These are phyloP conservation scores for Malurus elegans DNA, from an alignment of 2,113 vertebrate genomes.

Conservation along the genomic window DNA sequence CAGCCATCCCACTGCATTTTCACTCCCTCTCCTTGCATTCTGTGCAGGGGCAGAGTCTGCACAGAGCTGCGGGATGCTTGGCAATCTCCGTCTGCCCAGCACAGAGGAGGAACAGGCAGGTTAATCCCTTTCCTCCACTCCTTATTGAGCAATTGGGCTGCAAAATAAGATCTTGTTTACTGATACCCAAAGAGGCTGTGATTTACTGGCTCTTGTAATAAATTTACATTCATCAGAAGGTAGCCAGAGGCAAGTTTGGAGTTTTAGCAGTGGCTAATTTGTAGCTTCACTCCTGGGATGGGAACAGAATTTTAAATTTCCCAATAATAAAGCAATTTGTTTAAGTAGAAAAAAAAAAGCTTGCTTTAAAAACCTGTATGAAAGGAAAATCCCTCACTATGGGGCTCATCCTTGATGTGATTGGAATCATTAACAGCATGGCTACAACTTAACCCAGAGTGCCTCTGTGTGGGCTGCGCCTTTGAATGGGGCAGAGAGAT, in stretches of 20 bases:
- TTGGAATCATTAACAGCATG: neutral
- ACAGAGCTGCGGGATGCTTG: neutral
- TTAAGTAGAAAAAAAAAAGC: neutral
- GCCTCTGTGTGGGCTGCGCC: neutral
- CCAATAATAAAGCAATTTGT: neutral
- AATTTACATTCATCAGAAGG: neutral
- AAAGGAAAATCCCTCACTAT: neutral
- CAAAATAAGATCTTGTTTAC: slow-evolving; percentile 18
- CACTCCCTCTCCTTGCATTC: neutral
- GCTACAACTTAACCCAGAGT: neutral
- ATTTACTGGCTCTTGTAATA: neutral
- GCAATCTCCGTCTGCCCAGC: neutral
- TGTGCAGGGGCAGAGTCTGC: neutral
- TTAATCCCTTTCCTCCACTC: neutral
- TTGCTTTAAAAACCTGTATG: neutral
- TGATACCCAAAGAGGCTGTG: neutral
- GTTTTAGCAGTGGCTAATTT: slow-evolving; percentile 5
- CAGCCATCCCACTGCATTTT: neutral
- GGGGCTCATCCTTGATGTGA: neutral
- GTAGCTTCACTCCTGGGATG: neutral
- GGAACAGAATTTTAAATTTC: neutral
- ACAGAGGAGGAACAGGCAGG: neutral
- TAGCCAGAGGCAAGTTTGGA: slow-evolving; percentile 6
- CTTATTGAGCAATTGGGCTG: slow-evolving; percentile 7
- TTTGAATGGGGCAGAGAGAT: neutral